Base-by-base conservation (phyloP, 2,888 invertebrate species). In the Drosophila vallismaia region DNA sequence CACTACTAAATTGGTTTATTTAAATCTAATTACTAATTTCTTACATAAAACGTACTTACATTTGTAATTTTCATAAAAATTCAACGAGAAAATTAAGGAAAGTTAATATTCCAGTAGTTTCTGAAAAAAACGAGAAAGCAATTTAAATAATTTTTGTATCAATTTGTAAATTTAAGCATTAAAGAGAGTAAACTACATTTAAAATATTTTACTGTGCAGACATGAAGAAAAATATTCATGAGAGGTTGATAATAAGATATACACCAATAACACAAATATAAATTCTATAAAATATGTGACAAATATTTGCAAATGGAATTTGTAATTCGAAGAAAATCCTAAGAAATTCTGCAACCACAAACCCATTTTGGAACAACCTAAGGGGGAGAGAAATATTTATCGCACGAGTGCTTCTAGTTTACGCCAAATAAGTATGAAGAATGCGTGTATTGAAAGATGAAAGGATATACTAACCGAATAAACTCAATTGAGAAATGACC, bases 21-120 rank as follows among this genome's bases (percentile, higher is more conserved):
- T 12, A 4, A 14, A 40, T 28, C 9, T 44, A 0, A 19, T n/a
- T 31, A 26, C 5, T 5, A 19, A 9, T 28, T 12, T n/a, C n/a
- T 3, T n/a, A 5, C 4, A n/a, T 12, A 36, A 5, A 19, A n/a
- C 0, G n/a, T 70, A 80, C 79, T 80, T 54, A 84, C 84, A 79
- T 80, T 70, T 77, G 66, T 77, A 80, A 80, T 80, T 80, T 83
- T 73, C 79, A 75, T 77, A 75, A 52, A 71, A 45, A 53, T 60
- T 44, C 36, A 63, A 64, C 62, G 48, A 71, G 66, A 67, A 71
- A 67, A 63, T 64, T 48, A 51, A 58, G 19, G 46, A 58, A 64
- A 79, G 69, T 71, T 14, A 73, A 56, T 54, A 14, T 57, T 60
- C 12, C 38, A 48, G 48, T 45, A n/a, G 26, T 48, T 52, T 28